A percentile compares a stretch with the other conserved stretches of the same genome.
These are phyloP conservation scores for Eupristina koningsbergeri DNA, from an alignment of 1,140 invertebrate species.

Conservation along the genomic window DNA sequence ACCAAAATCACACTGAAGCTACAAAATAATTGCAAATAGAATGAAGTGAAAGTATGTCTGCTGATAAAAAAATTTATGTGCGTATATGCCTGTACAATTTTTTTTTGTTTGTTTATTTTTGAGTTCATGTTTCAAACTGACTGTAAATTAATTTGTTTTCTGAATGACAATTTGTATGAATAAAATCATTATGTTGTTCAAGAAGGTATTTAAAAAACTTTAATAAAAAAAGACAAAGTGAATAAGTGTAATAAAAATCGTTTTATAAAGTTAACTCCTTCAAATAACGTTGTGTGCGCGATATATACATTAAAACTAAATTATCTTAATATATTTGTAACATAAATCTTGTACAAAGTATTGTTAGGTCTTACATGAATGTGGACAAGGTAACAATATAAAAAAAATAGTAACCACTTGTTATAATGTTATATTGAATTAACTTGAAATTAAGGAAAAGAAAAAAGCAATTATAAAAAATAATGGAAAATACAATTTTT, in stretches of 20 bases:
- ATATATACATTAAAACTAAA: constrained; percentile 61
- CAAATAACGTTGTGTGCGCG: constrained; percentile 53
- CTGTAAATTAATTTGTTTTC: constrained; percentile 53
- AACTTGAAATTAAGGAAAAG: constrained; percentile 54
- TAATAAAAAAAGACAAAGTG: constrained; percentile 37
- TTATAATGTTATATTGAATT: constrained; percentile 59
- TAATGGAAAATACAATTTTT: constrained; percentile 50
- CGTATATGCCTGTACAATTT: constrained; percentile 64
- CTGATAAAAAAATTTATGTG: constrained; percentile 62
- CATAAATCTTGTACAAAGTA: constrained; percentile 73
- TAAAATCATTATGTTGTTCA: constrained; percentile 54
- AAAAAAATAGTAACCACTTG: constrained; percentile 55
- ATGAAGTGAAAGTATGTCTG: constrained; percentile 60
- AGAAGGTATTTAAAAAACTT: constrained; percentile 43
- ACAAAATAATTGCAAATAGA: constrained; percentile 72
- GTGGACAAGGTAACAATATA: constrained; percentile 62
- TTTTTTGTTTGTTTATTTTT: constrained; percentile 51
- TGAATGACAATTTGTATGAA: constrained; percentile 51
- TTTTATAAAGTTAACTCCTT: constrained; percentile 48
- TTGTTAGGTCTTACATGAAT: constrained; percentile 69
- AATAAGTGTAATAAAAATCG: constrained; percentile 44
- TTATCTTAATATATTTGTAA: constrained; percentile 72
- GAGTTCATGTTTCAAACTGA: constrained; percentile 47
- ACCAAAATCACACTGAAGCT: constrained; percentile 79
- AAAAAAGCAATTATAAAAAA: constrained; percentile 36